Evolutionary conservation across 1,140 invertebrate genomes (phyloP).

Genomic region (Limonius californicus): DNA sequence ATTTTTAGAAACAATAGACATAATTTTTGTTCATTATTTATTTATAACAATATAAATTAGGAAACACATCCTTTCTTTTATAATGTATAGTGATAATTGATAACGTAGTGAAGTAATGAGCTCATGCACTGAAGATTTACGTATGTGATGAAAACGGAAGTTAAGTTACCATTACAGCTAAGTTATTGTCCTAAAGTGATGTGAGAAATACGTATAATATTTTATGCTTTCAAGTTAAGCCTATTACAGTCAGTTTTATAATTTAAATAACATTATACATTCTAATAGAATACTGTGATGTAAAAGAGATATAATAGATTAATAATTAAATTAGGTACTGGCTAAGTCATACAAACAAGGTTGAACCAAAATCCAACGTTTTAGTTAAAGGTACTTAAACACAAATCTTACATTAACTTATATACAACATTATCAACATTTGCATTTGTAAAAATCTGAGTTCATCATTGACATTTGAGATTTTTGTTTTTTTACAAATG

Average conservation of each 20-base stretch:
- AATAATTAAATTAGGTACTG: constrained; percentile 36
- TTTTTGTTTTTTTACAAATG: too few species aligned
- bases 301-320: constrained; percentile 32
- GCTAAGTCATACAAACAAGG: constrained; percentile 33
- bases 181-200: constrained; percentile 1
- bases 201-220: constrained; percentile 17
- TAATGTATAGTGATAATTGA: background rate
- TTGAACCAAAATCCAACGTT: constrained; percentile 27
- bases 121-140: constrained; percentile 5
- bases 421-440: constrained; percentile 32
- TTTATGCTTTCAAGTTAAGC: constrained; percentile 10
- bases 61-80: constrained; percentile 15
- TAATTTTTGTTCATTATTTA: too few species aligned
- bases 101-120: background rate
- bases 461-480: too few species aligned
- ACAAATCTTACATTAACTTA: constrained; percentile 34
- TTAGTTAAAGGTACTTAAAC: constrained; percentile 40
- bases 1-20: too few species aligned
- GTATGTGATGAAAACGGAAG: constrained; percentile 5
- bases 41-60: constrained; percentile 25
- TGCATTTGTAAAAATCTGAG: too few species aligned
- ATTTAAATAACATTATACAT: constrained; percentile 20
- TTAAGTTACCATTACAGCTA: background rate
- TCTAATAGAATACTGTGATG: constrained; percentile 35
- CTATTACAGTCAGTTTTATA: constrained; percentile 16